Percentiles rank a stretch among this genome's conserved stretches.
These are phyloP conservation scores for Rhabdomys pumilio DNA, from an alignment of 2,797 vertebrate species.

Conservation along the genomic window DNA sequence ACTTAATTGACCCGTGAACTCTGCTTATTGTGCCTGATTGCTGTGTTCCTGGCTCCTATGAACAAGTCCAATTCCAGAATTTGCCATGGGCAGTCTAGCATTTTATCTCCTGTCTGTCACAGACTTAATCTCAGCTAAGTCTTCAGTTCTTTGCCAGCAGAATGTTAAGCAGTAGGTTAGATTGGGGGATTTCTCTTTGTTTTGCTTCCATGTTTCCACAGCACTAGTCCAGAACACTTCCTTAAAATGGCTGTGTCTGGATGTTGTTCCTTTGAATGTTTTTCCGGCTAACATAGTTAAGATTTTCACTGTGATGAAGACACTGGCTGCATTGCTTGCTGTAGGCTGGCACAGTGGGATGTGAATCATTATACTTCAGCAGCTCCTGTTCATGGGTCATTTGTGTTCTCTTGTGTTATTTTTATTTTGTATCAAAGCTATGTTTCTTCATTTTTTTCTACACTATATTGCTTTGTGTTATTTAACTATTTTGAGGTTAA, in stretches of 20 bases:
- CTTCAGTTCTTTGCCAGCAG: slow-evolving; percentile 78
- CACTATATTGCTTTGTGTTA: not conserved
- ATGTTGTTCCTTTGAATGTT: not conserved
- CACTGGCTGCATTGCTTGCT: not conserved
- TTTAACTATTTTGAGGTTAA: not conserved
- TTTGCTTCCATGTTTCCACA: slow-evolving; percentile 49
- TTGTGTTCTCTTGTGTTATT: not conserved
- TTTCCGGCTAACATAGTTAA: slow-evolving; percentile 9
- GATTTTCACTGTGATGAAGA: not conserved
- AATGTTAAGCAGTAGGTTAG: slow-evolving; percentile 55
- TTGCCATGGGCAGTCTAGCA: slow-evolving; percentile 82
- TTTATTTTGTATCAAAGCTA: not conserved
- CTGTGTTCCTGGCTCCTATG: slow-evolving; percentile 80
- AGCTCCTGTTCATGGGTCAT: not conserved
- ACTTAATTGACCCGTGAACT: slow-evolving; percentile 85
- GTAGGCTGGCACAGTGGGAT: not conserved
- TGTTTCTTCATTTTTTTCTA: not conserved
- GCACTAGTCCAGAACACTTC: not conserved
- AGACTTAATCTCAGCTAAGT: slow-evolving; percentile 83
- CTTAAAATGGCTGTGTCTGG: slow-evolving; percentile 17
- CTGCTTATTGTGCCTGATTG: slow-evolving; percentile 73
- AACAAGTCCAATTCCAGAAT: slow-evolving; percentile 79
- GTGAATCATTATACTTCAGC: not conserved
- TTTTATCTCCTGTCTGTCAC: slow-evolving; percentile 80
- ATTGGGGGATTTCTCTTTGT: slow-evolving; percentile 64